phyloP scores from a whole-genome alignment of 2,113 vertebrate species.

The Ondatra zibethicus region DNA sequence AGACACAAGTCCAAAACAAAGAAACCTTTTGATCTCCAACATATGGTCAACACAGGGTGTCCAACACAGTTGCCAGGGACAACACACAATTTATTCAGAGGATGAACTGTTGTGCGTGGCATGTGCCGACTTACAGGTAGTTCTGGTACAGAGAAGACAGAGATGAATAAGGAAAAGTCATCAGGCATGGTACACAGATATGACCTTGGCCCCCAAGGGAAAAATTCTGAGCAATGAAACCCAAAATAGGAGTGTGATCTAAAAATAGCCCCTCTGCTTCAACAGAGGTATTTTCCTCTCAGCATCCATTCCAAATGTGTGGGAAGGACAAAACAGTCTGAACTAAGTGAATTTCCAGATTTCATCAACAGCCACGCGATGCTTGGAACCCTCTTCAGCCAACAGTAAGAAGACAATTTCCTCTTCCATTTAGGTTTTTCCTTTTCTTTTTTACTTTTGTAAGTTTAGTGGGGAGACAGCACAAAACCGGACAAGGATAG shows the following conservation, averaged over 20 bases:
- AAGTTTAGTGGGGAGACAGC: not conserved
- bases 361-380: conserved; percentile 63
- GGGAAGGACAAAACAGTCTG: conserved; percentile 69
- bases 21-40: conserved; percentile 57
- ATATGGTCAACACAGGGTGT: not conserved
- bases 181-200: conserved; percentile 52
- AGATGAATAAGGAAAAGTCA: conserved; percentile 66
- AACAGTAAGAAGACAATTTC: conserved; percentile 57
- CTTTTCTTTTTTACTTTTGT: not conserved
- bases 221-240: conserved; percentile 67
- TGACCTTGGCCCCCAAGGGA: conserved; percentile 21
- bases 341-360: conserved; percentile 79
- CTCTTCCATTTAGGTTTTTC: conserved; percentile 7
- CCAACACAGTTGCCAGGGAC: not conserved
- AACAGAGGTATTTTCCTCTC: conserved; percentile 67
- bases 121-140: conserved; percentile 42
- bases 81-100: conserved; percentile 52
- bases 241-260: conserved; percentile 77
- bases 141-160: conserved; percentile 47
- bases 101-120: not conserved
- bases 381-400: conserved; percentile 45
- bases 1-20: conserved; percentile 66
- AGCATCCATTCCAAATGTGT: conserved; percentile 60
- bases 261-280: conserved; percentile 77
- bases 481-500: conserved; percentile 30